Percentiles rank a stretch among this genome's conserved stretches.
Conservation (phyloP, 2,797 vertebrate species). For the Platyrinchus mystaceus region DNA sequence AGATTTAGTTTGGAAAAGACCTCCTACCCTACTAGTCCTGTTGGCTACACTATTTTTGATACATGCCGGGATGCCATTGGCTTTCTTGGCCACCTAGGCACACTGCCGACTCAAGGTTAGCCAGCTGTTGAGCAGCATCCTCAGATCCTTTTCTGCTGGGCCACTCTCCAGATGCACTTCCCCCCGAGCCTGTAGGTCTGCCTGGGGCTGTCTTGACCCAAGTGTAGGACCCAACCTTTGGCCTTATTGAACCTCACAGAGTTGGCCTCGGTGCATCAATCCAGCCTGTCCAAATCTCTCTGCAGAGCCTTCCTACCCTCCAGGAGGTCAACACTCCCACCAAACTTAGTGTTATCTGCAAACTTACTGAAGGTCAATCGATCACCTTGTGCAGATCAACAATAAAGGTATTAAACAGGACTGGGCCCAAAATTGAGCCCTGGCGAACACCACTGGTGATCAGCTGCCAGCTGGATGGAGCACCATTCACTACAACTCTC, state of each 20-base stretch:
- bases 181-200: not conserved
- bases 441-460: not conserved
- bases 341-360: not conserved
- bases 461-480: too few species aligned
- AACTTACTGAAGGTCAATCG: not conserved
- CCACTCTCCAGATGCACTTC: not conserved
- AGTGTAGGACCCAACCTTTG: not conserved
- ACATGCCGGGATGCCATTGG: not conserved
- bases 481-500: not conserved
- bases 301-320: not conserved
- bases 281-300: not conserved
- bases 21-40: not conserved
- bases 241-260: not conserved
- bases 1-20: not conserved
- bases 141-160: not conserved
- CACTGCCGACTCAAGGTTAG: accelerated
- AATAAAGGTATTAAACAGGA: not conserved
- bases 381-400: not conserved
- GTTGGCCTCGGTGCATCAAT: too few species aligned
- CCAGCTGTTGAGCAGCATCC: not conserved
- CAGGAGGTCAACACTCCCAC: not conserved
- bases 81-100: not conserved
- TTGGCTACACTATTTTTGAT: not conserved
- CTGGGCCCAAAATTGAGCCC: not conserved
- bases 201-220: not conserved